Evolutionary conservation across 2,888 invertebrate species (phyloP).

Genomic region (Panzeria rudis): DNA sequence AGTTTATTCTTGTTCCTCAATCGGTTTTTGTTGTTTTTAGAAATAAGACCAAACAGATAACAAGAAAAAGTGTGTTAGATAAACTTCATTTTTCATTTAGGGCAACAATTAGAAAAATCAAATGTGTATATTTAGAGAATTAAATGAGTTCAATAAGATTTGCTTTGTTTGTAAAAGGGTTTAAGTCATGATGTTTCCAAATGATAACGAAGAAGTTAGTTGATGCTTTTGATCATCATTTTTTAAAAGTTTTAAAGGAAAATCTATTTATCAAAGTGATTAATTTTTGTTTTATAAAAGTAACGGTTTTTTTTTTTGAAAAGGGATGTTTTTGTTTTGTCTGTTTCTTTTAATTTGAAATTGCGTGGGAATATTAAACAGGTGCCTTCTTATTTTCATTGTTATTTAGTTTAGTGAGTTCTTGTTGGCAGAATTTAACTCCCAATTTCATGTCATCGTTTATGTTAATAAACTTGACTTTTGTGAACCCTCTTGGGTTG

Average conservation of each 20-base stretch:
- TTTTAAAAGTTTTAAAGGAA: background rate
- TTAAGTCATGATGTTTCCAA: background rate
- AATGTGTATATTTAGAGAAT: conserved; percentile 3
- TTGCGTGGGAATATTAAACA: conserved; percentile 69
- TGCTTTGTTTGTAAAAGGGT: conserved; percentile 20
- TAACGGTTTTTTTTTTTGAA: conserved; percentile 29
- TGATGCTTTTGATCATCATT: background rate
- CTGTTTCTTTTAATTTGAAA: background rate
- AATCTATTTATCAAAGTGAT: conserved; percentile 16
- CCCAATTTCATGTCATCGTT: conserved; percentile 63
- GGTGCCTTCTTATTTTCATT: conserved; percentile 60
- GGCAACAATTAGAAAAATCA: background rate
- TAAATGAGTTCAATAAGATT: background rate
- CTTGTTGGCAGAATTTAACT: conserved; percentile 37
- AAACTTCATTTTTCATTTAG: conserved; percentile 66
- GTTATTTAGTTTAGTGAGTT: no score
- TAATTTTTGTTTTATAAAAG: conserved; percentile 21
- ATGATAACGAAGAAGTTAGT: background rate
- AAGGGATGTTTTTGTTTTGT: background rate
- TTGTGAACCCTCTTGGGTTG: conserved; percentile 50
- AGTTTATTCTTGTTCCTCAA: conserved; percentile 48
- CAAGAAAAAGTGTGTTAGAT: background rate
- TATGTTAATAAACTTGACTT: conserved; percentile 58
- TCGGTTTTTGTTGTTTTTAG: background rate
- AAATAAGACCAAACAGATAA: conserved; percentile 21